These are phyloP conservation scores for Crotalus horridus DNA, from an alignment of 2,113 vertebrate species.

Conservation along the genomic window DNA sequence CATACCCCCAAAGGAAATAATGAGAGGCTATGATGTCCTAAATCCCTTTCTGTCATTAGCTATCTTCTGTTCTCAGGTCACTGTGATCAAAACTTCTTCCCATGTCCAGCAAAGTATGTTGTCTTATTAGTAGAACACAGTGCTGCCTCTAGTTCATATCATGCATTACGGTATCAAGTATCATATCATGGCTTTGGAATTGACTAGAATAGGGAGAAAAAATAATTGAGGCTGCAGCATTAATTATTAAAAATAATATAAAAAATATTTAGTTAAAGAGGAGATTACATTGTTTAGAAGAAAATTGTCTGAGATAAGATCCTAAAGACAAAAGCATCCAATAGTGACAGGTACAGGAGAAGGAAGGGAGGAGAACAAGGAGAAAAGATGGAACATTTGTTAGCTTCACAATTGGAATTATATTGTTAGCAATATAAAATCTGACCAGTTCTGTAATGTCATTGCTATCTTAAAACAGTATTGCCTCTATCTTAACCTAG, in stretches of 20 bases:
- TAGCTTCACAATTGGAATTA: conserved; percentile 53
- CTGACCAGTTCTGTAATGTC: conserved; percentile 52
- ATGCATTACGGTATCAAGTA: too few species aligned
- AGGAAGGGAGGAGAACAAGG: background rate
- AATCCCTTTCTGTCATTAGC: background rate
- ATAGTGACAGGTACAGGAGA: background rate
- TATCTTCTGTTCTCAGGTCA: too few species aligned
- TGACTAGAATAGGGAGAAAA: background rate
- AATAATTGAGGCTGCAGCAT: background rate
- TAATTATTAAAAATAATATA: background rate
- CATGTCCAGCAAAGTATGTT: background rate
- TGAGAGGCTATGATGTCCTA: background rate
- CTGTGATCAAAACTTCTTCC: background rate
- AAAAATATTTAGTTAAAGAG: background rate
- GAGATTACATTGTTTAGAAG: background rate
- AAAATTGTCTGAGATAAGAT: background rate
- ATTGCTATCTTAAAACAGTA: conserved; percentile 47
- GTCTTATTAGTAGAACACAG: background rate
- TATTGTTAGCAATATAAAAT: conserved; percentile 49
- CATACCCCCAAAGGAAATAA: background rate
- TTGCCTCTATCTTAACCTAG: conserved; percentile 63
- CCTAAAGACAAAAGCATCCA: background rate
- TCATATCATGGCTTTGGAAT: background rate
- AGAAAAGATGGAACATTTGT: background rate
- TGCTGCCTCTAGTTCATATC: background rate